phyloP scores from a whole-genome alignment of 2,113 vertebrate genomes.

The Chlorodrepanis virens region DNA sequence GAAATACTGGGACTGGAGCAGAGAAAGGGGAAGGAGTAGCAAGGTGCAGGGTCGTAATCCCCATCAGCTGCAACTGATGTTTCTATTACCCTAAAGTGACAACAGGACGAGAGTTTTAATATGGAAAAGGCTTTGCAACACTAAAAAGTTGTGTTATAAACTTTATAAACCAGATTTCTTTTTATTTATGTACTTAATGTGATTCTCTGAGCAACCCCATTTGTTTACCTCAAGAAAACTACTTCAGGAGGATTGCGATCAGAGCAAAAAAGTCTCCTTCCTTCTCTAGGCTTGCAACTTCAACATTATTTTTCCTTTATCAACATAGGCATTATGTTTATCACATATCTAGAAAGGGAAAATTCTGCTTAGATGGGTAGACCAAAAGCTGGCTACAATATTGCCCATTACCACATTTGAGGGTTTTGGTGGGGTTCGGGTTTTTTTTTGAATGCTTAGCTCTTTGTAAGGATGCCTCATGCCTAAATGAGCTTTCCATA shows the following conservation, averaged over 20 bases:
- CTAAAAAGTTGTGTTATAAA: background rate
- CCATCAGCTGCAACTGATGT: background rate
- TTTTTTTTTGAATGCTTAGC: background rate
- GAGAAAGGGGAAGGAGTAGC: background rate
- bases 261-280: background rate
- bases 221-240: background rate
- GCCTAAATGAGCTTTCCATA: background rate
- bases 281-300: background rate
- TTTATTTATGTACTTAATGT: background rate
- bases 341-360: background rate
- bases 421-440: background rate
- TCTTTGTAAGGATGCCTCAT: background rate
- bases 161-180: background rate
- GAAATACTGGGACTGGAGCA: rapidly evolving
- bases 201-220: background rate
- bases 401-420: background rate
- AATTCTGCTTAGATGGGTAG: background rate
- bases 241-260: background rate
- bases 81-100: background rate
- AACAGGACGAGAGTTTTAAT: background rate
- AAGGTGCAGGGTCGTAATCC: too few relatives aligned
- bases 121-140: background rate
- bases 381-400: background rate
- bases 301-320: background rate
- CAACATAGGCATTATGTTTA: background rate